Base-by-base conservation (phyloP, 2,888 invertebrate species). In the Archaeoteleia sp. region DNA sequence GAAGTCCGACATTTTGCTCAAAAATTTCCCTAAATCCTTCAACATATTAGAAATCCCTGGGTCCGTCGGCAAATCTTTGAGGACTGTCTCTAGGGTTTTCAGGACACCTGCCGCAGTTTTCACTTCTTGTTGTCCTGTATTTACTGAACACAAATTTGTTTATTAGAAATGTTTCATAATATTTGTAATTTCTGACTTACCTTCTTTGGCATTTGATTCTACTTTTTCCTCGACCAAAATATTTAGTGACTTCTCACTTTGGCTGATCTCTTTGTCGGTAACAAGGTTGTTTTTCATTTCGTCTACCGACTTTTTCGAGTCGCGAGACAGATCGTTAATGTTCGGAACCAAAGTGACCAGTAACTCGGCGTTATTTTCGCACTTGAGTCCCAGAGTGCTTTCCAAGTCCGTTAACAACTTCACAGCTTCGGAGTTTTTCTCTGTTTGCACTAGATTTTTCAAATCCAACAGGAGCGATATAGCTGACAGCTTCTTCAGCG, bases 381-480 rank as follows among this genome's bases (percentile, higher is more conserved):
- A 79, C 15, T 81, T 75, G 1, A 83, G 49, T 5, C 82, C 82
- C 29, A 84, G 71, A 6, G 67, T 73, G 53, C 75, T 78, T 34
- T 82, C 81, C 40, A 85, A 74, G 72, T 81, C 79, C 46, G 77
- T 70, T 20, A 85, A 57, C 20, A 84, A 70, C 55, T 78, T 75
- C 30, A 68, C 71, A 2, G 79, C 81, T 35, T 82, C 71, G 0
- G 74, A 62, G 70, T 83, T 84, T 43, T 75, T 71, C 42, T 83
- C 79, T 9, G 75, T 65, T 65, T 77, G 74, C 8, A 84, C 73
- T 23, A 84, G 48, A 58, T 81, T 82, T 40, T 82, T 79, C 1
- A 85, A 71, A 46, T 84, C 80, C 40, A 76, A 48, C 8, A 85
- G 53, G 10, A 82, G 70, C n/a, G 75, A 74, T 1, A 78, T 66